Evolutionary conservation across 2,113 vertebrate genomes (phyloP).

Genomic region (Natator depressus): DNA sequence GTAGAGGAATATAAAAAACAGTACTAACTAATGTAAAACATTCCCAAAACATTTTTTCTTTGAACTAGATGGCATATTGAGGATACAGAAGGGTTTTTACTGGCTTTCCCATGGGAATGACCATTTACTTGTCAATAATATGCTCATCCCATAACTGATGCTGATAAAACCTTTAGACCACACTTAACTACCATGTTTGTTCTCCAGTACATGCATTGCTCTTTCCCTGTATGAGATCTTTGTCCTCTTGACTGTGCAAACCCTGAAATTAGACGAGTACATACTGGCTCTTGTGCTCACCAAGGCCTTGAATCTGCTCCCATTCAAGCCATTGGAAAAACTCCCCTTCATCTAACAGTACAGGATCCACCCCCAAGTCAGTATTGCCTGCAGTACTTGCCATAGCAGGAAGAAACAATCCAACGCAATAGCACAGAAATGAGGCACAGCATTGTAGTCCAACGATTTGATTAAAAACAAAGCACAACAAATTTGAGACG

Average conservation of each 20-base stretch:
- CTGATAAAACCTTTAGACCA: background rate
- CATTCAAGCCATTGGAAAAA: background rate
- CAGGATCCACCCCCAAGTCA: background rate
- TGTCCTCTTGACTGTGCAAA: background rate
- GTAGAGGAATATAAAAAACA: rapidly evolving
- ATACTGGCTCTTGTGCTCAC: background rate
- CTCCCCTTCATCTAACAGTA: background rate
- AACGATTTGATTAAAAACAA: background rate
- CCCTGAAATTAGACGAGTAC: rapidly evolving
- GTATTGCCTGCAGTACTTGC: background rate
- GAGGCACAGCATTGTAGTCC: rapidly evolving
- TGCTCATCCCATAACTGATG: background rate
- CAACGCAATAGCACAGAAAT: background rate
- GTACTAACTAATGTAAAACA: rapidly evolving
- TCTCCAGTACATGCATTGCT: background rate
- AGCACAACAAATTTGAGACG: rapidly evolving
- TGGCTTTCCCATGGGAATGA: background rate
- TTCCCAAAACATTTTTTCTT: background rate
- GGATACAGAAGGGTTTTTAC: background rate
- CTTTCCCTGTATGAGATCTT: background rate
- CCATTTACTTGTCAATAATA: background rate
- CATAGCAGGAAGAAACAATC: background rate
- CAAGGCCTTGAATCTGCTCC: rapidly evolving
- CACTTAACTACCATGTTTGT: background rate
- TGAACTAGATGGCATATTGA: rapidly evolving